Conservation (phyloP, 2,113 vertebrate species). For the Petaurus breviceps region DNA sequence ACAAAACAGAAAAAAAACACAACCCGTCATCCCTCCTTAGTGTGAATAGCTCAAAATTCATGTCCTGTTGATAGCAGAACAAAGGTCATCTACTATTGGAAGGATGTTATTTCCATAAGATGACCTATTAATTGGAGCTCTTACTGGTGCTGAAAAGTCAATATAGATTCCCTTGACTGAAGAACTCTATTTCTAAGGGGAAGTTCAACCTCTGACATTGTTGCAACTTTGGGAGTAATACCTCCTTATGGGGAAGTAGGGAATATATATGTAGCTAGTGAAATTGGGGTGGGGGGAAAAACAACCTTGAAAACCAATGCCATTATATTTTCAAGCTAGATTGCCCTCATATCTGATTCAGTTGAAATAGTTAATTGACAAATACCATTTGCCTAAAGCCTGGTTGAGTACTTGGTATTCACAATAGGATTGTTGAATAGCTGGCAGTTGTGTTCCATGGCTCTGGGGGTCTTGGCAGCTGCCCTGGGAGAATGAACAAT, state of each 20-base stretch:
- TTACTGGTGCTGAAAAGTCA: not conserved
- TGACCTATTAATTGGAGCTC: not conserved
- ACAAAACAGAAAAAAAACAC: no score
- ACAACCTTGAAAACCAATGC: not conserved
- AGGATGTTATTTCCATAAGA: not conserved
- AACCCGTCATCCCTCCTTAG: not conserved
- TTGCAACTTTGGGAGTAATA: not conserved
- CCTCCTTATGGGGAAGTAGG: not conserved
- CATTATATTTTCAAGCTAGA: not conserved
- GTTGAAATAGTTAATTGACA: not conserved
- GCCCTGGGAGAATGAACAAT: not conserved
- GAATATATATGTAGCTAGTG: not conserved
- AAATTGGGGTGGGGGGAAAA: not conserved
- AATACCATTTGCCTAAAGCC: not conserved
- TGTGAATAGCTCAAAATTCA: not conserved
- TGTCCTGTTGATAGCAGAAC: not conserved
- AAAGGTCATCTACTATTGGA: not conserved
- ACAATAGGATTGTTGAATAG: not conserved
- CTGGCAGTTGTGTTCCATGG: not conserved
- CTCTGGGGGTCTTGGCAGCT: not conserved
- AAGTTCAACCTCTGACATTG: conserved; percentile 29
- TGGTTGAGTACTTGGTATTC: not conserved
- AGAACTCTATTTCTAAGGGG: not conserved
- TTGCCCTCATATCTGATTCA: not conserved
- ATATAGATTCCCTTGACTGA: not conserved